phyloP scores from a whole-genome alignment of 2,888 invertebrate species.

The Spatulosminthurus flaviceps region DNA sequence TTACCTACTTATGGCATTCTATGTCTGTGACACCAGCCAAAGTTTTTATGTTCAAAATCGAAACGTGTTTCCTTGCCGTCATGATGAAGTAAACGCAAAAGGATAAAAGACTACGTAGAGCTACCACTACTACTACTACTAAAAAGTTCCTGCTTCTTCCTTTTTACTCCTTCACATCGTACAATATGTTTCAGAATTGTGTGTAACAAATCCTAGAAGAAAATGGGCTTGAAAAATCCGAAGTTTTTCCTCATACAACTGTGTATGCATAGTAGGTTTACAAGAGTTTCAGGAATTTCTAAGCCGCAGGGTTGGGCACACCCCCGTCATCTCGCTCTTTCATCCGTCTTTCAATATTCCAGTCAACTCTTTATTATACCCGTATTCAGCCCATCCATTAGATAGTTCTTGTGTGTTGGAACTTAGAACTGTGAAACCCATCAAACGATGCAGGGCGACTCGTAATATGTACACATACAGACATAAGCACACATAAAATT shows the following conservation, averaged over 20 bases:
- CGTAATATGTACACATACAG: not conserved
- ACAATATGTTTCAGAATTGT: too few species aligned
- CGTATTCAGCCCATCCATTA: constrained; percentile 9
- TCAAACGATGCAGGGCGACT: not conserved
- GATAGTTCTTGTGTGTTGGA: constrained; percentile 1
- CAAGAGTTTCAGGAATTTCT: constrained; percentile 29
- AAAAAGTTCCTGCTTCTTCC: too few species aligned
- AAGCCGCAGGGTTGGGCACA: constrained; percentile 36
- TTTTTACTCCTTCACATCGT: not conserved
- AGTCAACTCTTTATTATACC: constrained; percentile 31
- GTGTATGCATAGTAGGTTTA: not conserved
- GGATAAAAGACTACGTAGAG: too few species aligned
- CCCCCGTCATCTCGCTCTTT: constrained; percentile 36
- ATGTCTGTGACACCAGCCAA: too few species aligned
- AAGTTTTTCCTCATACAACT: not conserved
- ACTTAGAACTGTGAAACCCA: not conserved
- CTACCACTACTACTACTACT: too few species aligned
- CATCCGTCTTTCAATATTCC: constrained; percentile 35
- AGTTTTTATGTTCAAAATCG: too few species aligned
- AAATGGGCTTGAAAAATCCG: constrained; percentile 4
- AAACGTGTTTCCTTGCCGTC: too few species aligned
- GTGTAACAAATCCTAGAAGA: not conserved
- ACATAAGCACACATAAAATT: too few species aligned
- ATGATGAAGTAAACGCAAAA: too few species aligned
- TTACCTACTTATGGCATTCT: too few species aligned